A percentile compares a stretch with the other conserved stretches of the same genome.
phyloP scores from a whole-genome alignment of 2,113 vertebrate genomes.

The Callopanchax toddi region DNA sequence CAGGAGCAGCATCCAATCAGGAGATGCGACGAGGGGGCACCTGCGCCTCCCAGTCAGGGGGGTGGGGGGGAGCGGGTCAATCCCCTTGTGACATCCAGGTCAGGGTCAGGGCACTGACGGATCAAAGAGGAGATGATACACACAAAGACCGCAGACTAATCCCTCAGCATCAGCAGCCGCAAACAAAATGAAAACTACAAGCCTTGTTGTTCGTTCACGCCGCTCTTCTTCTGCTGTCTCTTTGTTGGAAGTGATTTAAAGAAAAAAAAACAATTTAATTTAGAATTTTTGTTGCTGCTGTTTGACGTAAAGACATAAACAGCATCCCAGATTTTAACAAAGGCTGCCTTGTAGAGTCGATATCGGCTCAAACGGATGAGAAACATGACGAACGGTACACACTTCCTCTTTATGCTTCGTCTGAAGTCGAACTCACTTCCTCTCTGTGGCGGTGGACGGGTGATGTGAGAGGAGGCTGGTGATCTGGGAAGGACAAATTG shows the following conservation, averaged over 20 bases:
- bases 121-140: conserved; percentile 62
- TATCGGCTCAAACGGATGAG: background rate
- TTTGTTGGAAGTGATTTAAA: background rate
- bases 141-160: conserved; percentile 42
- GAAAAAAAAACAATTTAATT: background rate
- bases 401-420: conserved; percentile 18
- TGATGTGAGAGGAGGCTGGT: conserved; percentile 41
- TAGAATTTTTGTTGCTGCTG: background rate
- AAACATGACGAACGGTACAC: background rate
- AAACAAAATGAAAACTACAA: conserved; percentile 28
- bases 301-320: background rate
- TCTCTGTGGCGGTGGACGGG: conserved; percentile 12
- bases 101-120: conserved; percentile 58
- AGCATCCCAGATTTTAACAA: background rate
- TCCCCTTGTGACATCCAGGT: conserved; percentile 60
- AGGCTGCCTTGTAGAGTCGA: background rate
- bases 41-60: conserved; percentile 53
- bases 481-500: conserved; percentile 68
- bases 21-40: conserved; percentile 46
- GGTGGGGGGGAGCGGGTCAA: conserved; percentile 43
- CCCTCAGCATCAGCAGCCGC: conserved; percentile 15
- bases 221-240: background rate
- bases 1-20: conserved; percentile 45
- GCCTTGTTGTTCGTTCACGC: background rate
- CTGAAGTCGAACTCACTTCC: conserved; percentile 22